Percentiles rank a stretch among this genome's conserved stretches.
Evolutionary conservation across 2,113 vertebrate species (phyloP).

Genomic region (Chitala chitala): DNA sequence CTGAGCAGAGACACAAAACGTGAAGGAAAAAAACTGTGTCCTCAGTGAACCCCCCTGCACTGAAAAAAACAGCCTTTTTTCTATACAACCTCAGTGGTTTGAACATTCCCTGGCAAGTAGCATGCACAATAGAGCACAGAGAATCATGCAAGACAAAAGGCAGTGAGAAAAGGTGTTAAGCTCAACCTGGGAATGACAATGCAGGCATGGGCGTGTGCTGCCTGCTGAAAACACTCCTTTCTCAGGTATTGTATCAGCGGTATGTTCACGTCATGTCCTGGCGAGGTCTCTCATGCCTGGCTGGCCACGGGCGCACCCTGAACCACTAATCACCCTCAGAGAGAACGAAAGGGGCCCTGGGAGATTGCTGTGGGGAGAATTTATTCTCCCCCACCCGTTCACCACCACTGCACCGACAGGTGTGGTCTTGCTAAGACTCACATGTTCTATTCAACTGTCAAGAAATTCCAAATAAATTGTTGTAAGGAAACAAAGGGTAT

Average conservation of each 20-base stretch:
- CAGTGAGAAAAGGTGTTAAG: slow-evolving; percentile 32
- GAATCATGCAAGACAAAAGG: slow-evolving; percentile 39
- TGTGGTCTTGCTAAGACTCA: slow-evolving; percentile 3
- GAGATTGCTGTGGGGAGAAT: neutral
- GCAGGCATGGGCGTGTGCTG: slow-evolving; percentile 46
- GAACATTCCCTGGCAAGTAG: slow-evolving; percentile 34
- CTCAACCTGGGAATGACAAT: slow-evolving; percentile 55
- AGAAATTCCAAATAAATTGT: slow-evolving; percentile 1
- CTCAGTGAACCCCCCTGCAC: slow-evolving; percentile 10
- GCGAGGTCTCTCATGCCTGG: slow-evolving; percentile 47
- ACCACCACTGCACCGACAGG: neutral
- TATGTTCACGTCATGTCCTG: slow-evolving; percentile 55
- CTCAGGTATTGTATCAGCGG: slow-evolving; percentile 45
- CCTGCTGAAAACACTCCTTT: slow-evolving; percentile 45
- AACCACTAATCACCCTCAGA: neutral
- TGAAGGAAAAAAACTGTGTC: neutral
- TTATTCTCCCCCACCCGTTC: neutral
- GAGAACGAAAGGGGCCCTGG: neutral
- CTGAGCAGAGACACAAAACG: neutral
- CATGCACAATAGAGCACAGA: slow-evolving; percentile 34
- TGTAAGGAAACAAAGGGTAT: neutral
- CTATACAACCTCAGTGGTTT: slow-evolving; percentile 16
- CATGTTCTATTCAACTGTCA: neutral
- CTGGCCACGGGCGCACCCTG: slow-evolving; percentile 50
- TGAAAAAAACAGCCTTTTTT: neutral